phyloP scores from a whole-genome alignment of 2,797 vertebrate species.

The Acipenser transmontanus region DNA sequence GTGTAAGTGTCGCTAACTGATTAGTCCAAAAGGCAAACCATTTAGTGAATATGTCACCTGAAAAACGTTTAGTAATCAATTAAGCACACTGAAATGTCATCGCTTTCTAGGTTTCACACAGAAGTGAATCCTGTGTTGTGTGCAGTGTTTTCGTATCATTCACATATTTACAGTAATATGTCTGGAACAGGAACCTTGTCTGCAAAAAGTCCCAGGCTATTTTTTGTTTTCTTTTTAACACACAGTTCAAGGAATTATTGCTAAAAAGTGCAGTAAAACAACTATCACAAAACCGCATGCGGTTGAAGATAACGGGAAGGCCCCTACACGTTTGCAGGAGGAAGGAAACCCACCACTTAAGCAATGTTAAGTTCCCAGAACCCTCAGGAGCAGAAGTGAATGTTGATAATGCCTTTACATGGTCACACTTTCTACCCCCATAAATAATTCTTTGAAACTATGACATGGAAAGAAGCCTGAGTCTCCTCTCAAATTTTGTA shows the following conservation, averaged over 20 bases:
- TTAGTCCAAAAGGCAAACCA: too few relatives aligned
- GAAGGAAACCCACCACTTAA: background rate
- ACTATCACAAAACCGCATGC: background rate
- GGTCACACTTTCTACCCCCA: too few relatives aligned
- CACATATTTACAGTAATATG: background rate
- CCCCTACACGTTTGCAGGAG: background rate
- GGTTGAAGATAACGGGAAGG: background rate
- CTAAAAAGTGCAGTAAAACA: background rate
- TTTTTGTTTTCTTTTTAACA: background rate
- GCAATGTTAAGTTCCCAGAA: conserved; percentile 3
- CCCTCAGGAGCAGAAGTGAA: background rate
- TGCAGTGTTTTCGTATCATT: too few relatives aligned
- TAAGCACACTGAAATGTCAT: too few relatives aligned
- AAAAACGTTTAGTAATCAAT: too few relatives aligned
- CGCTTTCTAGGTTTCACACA: too few relatives aligned
- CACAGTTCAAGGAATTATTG: background rate
- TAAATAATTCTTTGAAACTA: too few relatives aligned
- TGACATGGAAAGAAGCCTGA: too few relatives aligned
- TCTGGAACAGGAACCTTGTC: background rate
- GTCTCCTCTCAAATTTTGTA: too few relatives aligned
- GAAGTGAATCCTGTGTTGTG: conserved; percentile 22
- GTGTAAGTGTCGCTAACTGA: too few relatives aligned
- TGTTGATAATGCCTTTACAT: too few relatives aligned
- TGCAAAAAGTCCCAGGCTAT: background rate
- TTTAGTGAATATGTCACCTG: too few relatives aligned